Conservation (phyloP, 2,113 vertebrate species). For the Pluvialis apricaria region DNA sequence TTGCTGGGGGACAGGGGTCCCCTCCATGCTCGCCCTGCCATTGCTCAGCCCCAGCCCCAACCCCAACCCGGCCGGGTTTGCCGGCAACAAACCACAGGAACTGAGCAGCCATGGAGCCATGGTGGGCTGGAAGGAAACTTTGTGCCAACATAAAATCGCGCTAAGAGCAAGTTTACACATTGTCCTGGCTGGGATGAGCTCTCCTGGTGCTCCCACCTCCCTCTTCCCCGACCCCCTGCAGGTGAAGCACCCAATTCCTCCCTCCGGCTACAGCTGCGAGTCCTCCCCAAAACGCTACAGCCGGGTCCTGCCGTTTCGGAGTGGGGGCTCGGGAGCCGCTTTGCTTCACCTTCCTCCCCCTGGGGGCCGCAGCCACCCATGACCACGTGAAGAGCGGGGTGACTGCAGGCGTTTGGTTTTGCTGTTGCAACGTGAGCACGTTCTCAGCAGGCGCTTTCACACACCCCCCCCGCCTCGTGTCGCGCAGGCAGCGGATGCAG, state of each 20-base stretch:
- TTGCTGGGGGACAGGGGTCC: background rate
- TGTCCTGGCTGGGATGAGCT: accelerated
- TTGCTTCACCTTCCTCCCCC: accelerated
- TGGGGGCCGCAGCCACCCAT: accelerated
- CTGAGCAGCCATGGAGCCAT: accelerated
- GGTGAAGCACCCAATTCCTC: background rate
- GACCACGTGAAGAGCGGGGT: background rate
- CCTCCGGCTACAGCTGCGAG: accelerated
- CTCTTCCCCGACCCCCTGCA: accelerated
- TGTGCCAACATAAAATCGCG: accelerated
- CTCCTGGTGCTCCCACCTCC: background rate
- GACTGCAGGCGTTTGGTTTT: background rate
- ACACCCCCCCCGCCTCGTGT: accelerated
- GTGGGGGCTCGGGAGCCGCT: accelerated
- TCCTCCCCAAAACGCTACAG: accelerated
- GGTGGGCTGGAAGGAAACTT: background rate
- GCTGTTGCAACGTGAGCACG: accelerated
- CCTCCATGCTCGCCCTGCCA: accelerated
- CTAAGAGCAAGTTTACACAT: accelerated
- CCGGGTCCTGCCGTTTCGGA: accelerated
- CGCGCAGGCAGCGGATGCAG: accelerated
- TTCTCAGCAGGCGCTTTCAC: background rate
- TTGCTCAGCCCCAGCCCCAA: background rate
- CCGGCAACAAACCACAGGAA: accelerated
- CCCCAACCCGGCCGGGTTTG: background rate